phyloP scores from a whole-genome alignment of 2,888 invertebrate species.

The Drosophila nigritarsus region DNA sequence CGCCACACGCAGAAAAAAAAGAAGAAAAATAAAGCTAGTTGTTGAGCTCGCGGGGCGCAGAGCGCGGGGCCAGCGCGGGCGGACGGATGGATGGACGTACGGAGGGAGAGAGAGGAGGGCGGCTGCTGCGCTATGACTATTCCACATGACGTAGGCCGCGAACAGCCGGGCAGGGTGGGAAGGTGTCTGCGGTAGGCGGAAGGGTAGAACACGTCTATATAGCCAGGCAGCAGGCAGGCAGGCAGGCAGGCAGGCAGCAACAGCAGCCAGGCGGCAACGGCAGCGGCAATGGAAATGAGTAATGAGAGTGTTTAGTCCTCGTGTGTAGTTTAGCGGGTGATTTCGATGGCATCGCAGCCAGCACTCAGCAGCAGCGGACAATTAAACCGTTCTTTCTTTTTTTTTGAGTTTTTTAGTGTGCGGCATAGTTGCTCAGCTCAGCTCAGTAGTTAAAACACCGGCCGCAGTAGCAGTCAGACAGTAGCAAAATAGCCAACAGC shows the following conservation, averaged over 20 bases:
- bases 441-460: constrained; percentile 16
- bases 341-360: constrained; percentile 51
- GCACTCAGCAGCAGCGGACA: constrained; percentile 5
- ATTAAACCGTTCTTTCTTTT: constrained; percentile 16
- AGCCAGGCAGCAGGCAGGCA: not conserved
- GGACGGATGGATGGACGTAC: constrained; percentile 12
- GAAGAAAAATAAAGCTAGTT: constrained; percentile 55
- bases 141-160: constrained; percentile 39
- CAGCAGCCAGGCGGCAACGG: not conserved
- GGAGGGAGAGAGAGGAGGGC: constrained; percentile 11
- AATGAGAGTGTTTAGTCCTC: constrained; percentile 76
- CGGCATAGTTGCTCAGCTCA: not conserved
- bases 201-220: not conserved
- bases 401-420: not conserved
- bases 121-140: constrained; percentile 27
- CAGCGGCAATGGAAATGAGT: constrained; percentile 62
- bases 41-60: constrained; percentile 34
- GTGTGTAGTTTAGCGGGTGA: constrained; percentile 71
- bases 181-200: constrained; percentile 6
- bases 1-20: constrained; percentile 58
- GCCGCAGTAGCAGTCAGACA: constrained; percentile 23
- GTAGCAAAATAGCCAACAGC: constrained; percentile 4
- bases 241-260: too few relatives aligned
- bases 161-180: constrained; percentile 1
- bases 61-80: constrained; percentile 25